Percentiles rank a stretch among this genome's conserved stretches.
These are phyloP conservation scores for Colius striatus DNA, from an alignment of 2,113 vertebrate species.

Conservation along the genomic window DNA sequence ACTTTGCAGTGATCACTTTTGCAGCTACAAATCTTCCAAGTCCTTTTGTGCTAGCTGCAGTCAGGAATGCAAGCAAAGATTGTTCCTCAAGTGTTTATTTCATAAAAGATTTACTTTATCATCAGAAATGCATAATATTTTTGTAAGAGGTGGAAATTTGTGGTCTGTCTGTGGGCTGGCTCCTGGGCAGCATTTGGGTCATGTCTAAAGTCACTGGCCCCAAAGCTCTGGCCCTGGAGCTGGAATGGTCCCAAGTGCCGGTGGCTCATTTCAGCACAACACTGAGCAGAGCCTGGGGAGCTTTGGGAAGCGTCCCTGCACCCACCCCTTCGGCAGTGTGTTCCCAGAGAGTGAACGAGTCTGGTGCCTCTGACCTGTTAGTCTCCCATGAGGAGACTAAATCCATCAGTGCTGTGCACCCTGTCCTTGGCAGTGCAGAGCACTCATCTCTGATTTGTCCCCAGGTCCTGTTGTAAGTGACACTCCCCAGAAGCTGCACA, in stretches of 20 bases:
- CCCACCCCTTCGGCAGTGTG: not conserved
- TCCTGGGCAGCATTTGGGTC: not conserved
- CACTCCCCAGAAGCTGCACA: not conserved
- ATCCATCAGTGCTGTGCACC: not conserved
- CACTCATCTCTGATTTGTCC: not conserved
- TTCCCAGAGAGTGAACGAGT: not conserved
- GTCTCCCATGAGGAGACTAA: not conserved
- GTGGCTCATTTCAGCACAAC: not conserved
- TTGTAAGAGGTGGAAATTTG: not conserved
- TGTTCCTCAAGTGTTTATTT: not conserved
- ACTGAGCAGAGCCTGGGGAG: fast-evolving
- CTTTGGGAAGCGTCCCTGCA: not conserved
- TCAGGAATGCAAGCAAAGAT: not conserved
- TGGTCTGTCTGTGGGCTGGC: not conserved
- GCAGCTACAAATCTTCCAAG: not conserved
- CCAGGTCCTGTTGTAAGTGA: not conserved
- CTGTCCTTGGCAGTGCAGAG: not conserved
- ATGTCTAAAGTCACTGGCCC: not conserved
- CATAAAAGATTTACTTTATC: conserved; percentile 35
- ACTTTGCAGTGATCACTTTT: too few relatives aligned
- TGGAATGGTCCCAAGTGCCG: not conserved
- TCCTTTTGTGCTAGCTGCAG: not conserved
- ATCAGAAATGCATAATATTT: not conserved
- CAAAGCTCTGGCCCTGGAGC: not conserved
- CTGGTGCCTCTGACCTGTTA: not conserved